Evolutionary conservation across 2,113 vertebrate genomes (phyloP).

Genomic region (Marmota monax): DNA sequence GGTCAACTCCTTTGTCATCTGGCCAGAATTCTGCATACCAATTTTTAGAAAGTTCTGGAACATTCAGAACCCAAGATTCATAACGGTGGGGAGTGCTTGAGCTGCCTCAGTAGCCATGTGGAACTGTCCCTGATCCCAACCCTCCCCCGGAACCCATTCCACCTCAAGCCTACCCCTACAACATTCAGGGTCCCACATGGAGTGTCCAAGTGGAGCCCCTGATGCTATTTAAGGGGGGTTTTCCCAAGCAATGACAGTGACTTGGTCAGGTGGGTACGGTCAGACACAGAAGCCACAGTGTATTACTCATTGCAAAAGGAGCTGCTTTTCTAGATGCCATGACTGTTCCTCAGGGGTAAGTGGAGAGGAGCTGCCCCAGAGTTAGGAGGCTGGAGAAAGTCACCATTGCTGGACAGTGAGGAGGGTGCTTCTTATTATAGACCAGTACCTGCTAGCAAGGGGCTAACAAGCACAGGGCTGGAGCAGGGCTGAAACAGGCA

Average conservation of each 20-base stretch:
- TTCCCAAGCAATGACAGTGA: not conserved
- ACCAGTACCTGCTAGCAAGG: not conserved
- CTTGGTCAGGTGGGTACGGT: too few species aligned
- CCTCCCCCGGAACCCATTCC: not conserved
- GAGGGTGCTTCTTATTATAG: not conserved
- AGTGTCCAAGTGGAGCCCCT: too few species aligned
- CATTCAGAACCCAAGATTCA: not conserved
- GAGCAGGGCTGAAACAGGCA: not conserved
- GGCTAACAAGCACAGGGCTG: not conserved
- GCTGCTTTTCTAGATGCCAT: not conserved
- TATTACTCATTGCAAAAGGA: not conserved
- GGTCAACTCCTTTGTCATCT: not conserved
- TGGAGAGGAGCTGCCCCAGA: not conserved
- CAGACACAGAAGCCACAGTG: not conserved
- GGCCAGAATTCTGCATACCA: not conserved
- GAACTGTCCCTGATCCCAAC: not conserved
- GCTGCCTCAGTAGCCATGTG: not conserved
- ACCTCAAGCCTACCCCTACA: not conserved
- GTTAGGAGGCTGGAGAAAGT: not conserved
- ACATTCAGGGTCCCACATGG: not conserved
- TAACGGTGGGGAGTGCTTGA: not conserved
- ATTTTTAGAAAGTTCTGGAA: not conserved
- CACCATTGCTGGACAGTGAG: not conserved
- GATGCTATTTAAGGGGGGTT: accelerated
- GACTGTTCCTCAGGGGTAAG: not conserved